Conservation (phyloP, 2,888 invertebrate species). For the Drosophila subquinaria region DNA sequence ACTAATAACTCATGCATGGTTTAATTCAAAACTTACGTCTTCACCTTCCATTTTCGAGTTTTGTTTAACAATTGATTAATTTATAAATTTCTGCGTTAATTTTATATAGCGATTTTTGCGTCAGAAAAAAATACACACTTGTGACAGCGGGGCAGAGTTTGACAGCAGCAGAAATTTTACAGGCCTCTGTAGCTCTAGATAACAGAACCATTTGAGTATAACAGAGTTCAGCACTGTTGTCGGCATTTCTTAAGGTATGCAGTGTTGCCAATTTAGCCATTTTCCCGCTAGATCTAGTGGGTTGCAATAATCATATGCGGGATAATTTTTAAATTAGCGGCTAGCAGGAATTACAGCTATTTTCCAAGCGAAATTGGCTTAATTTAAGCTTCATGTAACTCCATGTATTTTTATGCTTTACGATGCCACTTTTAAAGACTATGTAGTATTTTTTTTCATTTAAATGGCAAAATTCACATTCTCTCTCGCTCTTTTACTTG, state of each 20-base stretch:
- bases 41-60: conserved; percentile 60
- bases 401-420: no score
- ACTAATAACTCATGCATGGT: neutral
- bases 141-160: conserved; percentile 59
- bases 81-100: conserved; percentile 18
- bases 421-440: no score
- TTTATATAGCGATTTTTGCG: conserved; percentile 59
- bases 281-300: no score
- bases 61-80: conserved; percentile 18
- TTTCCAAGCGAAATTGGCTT: no score
- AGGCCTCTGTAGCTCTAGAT: neutral
- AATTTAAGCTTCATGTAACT: no score
- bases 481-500: no score
- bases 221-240: neutral
- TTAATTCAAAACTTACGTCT: conserved; percentile 58
- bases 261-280: no score
- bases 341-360: no score
- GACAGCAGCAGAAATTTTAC: conserved; percentile 12
- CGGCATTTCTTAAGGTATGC: neutral
- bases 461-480: no score
- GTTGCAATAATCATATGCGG: no score
- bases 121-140: conserved; percentile 59
- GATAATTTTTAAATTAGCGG: no score
- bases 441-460: no score
- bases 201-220: neutral